Conservation (phyloP, 2,113 vertebrate species). For the Desmodus rotundus region DNA sequence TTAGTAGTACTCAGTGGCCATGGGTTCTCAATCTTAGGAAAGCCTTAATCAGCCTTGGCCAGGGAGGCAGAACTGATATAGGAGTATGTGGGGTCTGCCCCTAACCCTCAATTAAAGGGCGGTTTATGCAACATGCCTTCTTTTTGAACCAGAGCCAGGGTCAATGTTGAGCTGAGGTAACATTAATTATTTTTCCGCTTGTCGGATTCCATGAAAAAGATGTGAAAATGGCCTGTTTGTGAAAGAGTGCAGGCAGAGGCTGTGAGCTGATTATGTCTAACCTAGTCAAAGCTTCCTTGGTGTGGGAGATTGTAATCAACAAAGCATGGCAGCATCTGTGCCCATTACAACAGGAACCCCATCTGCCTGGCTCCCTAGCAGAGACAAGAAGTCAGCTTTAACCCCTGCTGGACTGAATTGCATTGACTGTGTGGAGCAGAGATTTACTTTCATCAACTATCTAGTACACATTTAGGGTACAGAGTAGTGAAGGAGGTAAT, state of each 20-base stretch:
- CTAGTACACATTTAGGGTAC: no score
- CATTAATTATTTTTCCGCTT: slow-evolving; percentile 99
- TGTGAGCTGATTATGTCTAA: slow-evolving; percentile 97
- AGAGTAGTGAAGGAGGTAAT: neutral
- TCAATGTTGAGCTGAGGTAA: slow-evolving; percentile 96
- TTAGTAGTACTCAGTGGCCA: slow-evolving; percentile 61
- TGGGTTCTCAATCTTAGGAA: slow-evolving; percentile 69
- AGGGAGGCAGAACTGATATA: slow-evolving; percentile 80
- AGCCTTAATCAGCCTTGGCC: slow-evolving; percentile 74
- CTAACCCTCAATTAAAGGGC: slow-evolving; percentile 92
- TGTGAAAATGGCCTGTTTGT: slow-evolving; percentile 87
- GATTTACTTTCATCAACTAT: neutral
- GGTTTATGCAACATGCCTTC: slow-evolving; percentile 90
- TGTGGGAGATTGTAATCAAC: slow-evolving; percentile 92
- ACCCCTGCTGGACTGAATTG: slow-evolving; percentile 67
- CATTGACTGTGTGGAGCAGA: neutral
- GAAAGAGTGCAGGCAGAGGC: slow-evolving; percentile 86
- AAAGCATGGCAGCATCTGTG: slow-evolving; percentile 95
- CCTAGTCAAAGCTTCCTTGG: slow-evolving; percentile 92
- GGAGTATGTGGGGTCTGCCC: slow-evolving; percentile 73
- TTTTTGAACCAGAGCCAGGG: slow-evolving; percentile 89
- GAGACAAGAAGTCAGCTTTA: slow-evolving; percentile 76
- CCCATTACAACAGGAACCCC: slow-evolving; percentile 83
- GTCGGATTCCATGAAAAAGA: slow-evolving; percentile 96
- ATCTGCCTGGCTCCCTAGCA: slow-evolving; percentile 76